phyloP scores from a whole-genome alignment of 2,113 vertebrate genomes.

The Corydoras maculifer region DNA sequence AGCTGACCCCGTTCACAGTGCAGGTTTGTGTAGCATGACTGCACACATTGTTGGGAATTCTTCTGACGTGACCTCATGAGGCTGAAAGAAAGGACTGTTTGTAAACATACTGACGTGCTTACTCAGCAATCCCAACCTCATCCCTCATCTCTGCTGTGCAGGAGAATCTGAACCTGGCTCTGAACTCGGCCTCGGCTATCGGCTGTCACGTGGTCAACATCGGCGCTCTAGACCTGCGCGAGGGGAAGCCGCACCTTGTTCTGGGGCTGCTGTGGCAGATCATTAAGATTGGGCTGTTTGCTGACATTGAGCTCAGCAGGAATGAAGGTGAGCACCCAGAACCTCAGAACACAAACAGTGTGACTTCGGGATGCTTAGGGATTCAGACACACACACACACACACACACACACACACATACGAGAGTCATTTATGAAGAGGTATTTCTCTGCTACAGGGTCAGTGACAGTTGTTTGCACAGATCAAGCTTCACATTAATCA shows the following conservation, averaged over 20 bases:
- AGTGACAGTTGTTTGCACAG: no score
- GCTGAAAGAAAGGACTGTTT: no score
- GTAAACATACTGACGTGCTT: neutral
- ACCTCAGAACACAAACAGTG: no score
- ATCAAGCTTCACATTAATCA: no score
- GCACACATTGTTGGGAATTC: neutral
- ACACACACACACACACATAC: no score
- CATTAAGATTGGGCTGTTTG: constrained; percentile 94
- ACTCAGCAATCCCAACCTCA: neutral
- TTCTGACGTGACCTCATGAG: no score
- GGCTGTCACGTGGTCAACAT: constrained; percentile 98
- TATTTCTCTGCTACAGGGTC: no score
- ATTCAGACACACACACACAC: neutral
- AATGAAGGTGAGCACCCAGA: constrained; percentile 78
- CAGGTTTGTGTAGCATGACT: constrained; percentile 65
- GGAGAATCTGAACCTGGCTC: constrained; percentile 95
- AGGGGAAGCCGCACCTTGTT: constrained; percentile 94
- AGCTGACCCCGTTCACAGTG: constrained; percentile 86
- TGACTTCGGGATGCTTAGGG: no score
- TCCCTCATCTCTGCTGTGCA: constrained; percentile 45
- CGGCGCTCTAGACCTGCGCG: constrained; percentile 86
- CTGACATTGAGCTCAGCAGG: constrained; percentile 88
- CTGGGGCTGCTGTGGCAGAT: constrained; percentile 95
- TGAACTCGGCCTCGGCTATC: constrained; percentile 94
- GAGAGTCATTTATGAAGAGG: no score